Base-by-base conservation (phyloP, 2,888 invertebrate genomes). In the Phasia obesa region DNA sequence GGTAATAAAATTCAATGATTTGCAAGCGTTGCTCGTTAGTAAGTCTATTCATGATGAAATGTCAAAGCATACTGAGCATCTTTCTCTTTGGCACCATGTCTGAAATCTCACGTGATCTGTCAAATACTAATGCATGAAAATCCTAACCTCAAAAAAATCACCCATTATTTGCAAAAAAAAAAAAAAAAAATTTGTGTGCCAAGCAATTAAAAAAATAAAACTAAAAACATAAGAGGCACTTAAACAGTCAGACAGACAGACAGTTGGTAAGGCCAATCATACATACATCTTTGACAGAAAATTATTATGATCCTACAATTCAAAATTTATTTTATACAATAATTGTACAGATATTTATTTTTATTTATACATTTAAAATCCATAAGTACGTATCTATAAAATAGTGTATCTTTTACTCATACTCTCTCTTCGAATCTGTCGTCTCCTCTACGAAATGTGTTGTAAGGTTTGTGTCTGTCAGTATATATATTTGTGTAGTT, bases 271-370 rank as follows among this genome's bases (percentile, higher is more conserved):
- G 62, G 53, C 2, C 17, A 49, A 44, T 49, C 51, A 38, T 49
- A 64, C 42, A 71, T 38, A 64, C 42, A 71, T 38, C 57, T 57
- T 42, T 42, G 35, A 51, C 25, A 42, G 25, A 27, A 57, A 60
- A 57, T 27, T 80, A 51, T 71, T 77, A 57, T 62, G 65, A 81
- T 79, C 59, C 59, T 53, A 67, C 76, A 42, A 42, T 81, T 76
- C 55, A 47, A 76, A 59, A 51, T 71, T 70, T 60, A 76, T 71
- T 76, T 77, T 57, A 77, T 81, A 73, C 73, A 60, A 77, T 73
- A 81, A 77, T 77, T 77, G 76, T 69, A 51, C 69, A 69, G 44
- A 69, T 69, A 51, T 69, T 42, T 42, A 53, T 59, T 42, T n/a
- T 53, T 59, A 44, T 59, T 42, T 64, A 44, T 27, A 35, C 13